phyloP scores from a whole-genome alignment of 2,113 vertebrate species.

The Sebastes fasciatus region DNA sequence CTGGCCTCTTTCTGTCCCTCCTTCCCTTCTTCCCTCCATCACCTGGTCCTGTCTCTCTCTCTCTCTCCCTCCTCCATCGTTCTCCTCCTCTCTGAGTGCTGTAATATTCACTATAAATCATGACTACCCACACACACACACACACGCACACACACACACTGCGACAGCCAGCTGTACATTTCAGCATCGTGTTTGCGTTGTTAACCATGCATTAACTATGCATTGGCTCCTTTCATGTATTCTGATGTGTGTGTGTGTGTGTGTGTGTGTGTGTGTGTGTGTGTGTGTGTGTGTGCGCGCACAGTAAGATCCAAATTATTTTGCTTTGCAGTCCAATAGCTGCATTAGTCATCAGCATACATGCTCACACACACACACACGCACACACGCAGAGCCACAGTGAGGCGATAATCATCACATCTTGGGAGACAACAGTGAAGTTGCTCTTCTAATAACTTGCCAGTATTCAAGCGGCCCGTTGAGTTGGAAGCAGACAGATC shows the following conservation, averaged over 20 bases:
- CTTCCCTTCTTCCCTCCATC: slow-evolving; percentile 5
- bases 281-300: not conserved
- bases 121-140: slow-evolving; percentile 15
- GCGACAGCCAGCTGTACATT: slow-evolving; percentile 12
- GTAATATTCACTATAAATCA: slow-evolving; percentile 75
- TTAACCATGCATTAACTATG: slow-evolving; percentile 34
- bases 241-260: slow-evolving; percentile 7
- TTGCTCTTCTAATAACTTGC: slow-evolving; percentile 66
- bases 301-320: slow-evolving; percentile 23
- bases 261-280: not conserved
- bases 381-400: slow-evolving; percentile 25
- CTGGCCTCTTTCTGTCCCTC: not conserved
- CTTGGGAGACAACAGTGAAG: slow-evolving; percentile 52
- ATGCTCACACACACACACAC: not conserved
- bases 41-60: slow-evolving; percentile 6
- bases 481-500: slow-evolving; percentile 48
- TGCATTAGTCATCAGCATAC: slow-evolving; percentile 24
- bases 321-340: slow-evolving; percentile 25
- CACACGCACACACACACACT: slow-evolving; percentile 14
- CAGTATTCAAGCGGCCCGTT: slow-evolving; percentile 55
- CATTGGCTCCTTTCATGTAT: slow-evolving; percentile 22
- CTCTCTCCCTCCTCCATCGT: slow-evolving; percentile 20
- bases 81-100: slow-evolving; percentile 51
- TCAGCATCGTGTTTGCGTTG: slow-evolving; percentile 4
- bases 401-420: slow-evolving; percentile 52